phyloP scores from a whole-genome alignment of 2,113 vertebrate species.

The Poicephalus meyeri region DNA sequence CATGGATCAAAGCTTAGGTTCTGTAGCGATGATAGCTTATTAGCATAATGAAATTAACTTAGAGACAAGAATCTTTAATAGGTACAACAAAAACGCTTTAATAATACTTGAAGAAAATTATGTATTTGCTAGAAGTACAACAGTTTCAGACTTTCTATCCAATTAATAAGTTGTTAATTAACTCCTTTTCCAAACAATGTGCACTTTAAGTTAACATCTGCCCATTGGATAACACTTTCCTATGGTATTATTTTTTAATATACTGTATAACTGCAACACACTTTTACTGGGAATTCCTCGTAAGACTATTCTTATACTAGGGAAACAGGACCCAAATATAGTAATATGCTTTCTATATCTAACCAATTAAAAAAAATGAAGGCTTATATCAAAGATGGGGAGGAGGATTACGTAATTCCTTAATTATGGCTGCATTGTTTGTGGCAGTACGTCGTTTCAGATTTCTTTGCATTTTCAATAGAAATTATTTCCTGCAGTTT shows the following conservation, averaged over 20 bases:
- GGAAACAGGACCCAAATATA: slow-evolving; percentile 56
- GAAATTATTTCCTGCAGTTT: slow-evolving; percentile 16
- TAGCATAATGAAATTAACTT: slow-evolving; percentile 99
- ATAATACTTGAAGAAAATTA: slow-evolving; percentile 98
- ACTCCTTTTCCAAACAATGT: slow-evolving; percentile 86
- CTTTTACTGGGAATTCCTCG: slow-evolving; percentile 58
- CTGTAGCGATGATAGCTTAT: slow-evolving; percentile 97
- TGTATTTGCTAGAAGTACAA: slow-evolving; percentile 98
- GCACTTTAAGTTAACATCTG: slow-evolving; percentile 84
- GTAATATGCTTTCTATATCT: slow-evolving; percentile 31
- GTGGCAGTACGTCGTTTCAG: background rate
- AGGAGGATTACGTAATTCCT: slow-evolving; percentile 48
- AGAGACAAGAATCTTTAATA: slow-evolving; percentile 99
- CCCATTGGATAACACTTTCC: slow-evolving; percentile 76
- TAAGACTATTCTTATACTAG: slow-evolving; percentile 36
- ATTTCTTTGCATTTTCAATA: slow-evolving; percentile 43
- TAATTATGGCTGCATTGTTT: slow-evolving; percentile 30
- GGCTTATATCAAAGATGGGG: slow-evolving; percentile 24
- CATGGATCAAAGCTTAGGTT: slow-evolving; percentile 99
- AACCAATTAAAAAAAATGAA: slow-evolving; percentile 41
- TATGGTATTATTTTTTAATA: slow-evolving; percentile 34
- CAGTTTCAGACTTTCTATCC: slow-evolving; percentile 96
- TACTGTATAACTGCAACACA: slow-evolving; percentile 7
- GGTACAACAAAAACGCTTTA: slow-evolving; percentile 97
- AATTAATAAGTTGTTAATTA: slow-evolving; percentile 99